Evolutionary conservation across 2,888 invertebrate genomes (phyloP), one percentile per base, ranked within the genome.

Genomic region (Tribolium freemani): DNA sequence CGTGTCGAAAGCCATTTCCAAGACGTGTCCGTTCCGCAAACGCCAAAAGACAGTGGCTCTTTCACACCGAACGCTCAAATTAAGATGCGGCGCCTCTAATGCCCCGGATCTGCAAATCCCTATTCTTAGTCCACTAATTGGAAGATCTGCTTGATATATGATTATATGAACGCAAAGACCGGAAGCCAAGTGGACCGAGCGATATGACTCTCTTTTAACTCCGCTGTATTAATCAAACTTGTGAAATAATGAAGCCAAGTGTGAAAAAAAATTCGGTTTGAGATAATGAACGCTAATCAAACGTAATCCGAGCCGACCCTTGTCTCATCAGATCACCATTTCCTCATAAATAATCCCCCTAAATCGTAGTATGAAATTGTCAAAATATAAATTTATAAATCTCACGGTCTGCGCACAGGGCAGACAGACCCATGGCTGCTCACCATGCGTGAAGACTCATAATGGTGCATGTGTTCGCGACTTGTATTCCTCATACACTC

Each of bases 321-420:
- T 60, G 68, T 76, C 75, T 74, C 70, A 75, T 74, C 72, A 75
- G 75, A 78, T 80, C 77, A 76, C 76, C 71, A 75, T 75, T 73
- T 75, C 68, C 78, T 80, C 82, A 84, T 86, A 85, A 86, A 86
- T 86, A 84, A 85, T 82, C 76, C 78, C 84, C 84, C 84, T 82
- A 83, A 84, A 84, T 84, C 84, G 83, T 79, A 82, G 82, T 83
- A 84, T 83, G 83, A 83, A 84, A 86, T 86, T 86, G 86, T 86
- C 86, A 87, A 87, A 87, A 87, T 87, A 86, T 85, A 86, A 86
- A 86, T 86, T 86, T 86, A 86, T 87, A 87, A 87, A 87, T 87
- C 86, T 86, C 85, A 86, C 84, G 86, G 85, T 84, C 81, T 79
- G 80, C 80, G 80, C 83, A 76, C 79, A 77, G 73, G 79, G 78